phyloP scores from a whole-genome alignment of 2,113 vertebrate species.

The Casuarius casuarius region DNA sequence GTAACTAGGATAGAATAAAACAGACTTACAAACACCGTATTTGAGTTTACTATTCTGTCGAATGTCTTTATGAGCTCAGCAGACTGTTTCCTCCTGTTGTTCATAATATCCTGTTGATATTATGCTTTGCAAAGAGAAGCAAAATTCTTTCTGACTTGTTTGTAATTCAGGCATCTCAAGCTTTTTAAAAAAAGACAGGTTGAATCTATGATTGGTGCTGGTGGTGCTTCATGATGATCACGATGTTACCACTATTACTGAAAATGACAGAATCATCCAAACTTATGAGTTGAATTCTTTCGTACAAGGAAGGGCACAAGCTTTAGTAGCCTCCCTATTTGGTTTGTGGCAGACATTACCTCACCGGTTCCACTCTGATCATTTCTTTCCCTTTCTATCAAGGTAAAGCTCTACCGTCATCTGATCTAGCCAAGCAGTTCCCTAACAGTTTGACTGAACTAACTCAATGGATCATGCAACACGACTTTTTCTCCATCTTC shows the following conservation, averaged over 20 bases:
- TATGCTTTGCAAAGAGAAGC: background rate
- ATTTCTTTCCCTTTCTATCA: background rate
- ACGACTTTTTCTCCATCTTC: background rate
- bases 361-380: background rate
- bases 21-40: background rate
- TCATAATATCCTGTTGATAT: background rate
- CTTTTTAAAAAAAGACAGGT: background rate
- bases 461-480: background rate
- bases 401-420: background rate
- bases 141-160: background rate
- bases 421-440: background rate
- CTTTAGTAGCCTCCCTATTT: background rate
- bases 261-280: background rate
- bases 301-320: background rate
- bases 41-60: background rate
- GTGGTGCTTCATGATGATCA: background rate
- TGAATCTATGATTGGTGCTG: background rate
- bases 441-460: background rate
- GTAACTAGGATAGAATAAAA: background rate
- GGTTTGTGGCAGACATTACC: background rate
- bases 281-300: background rate
- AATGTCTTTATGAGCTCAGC: background rate
- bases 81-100: conserved; percentile 31
- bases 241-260: background rate
- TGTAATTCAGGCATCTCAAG: background rate